Conservation (phyloP, 2,888 invertebrate species). For the Drosophila vallismaia region DNA sequence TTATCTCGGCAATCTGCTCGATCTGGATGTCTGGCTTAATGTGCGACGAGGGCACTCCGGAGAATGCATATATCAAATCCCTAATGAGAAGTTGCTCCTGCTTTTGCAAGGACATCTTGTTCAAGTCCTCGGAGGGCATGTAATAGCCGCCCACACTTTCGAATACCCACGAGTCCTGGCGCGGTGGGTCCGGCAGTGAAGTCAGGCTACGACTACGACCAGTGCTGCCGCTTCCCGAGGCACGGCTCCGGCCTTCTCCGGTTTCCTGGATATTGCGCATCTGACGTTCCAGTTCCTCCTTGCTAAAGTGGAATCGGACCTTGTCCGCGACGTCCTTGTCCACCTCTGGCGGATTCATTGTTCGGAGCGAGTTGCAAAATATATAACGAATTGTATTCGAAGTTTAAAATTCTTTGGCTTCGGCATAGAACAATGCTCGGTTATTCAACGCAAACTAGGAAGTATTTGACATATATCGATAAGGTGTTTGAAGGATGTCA, state of each 20-base stretch:
- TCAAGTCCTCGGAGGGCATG: slow-evolving; percentile 53
- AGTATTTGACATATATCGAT: neutral
- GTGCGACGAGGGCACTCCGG: slow-evolving; percentile 62
- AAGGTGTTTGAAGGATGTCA: neutral
- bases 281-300: slow-evolving; percentile 28
- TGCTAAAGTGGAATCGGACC: slow-evolving; percentile 29
- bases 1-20: slow-evolving; percentile 37
- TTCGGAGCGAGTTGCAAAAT: neutral
- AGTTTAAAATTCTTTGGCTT: neutral
- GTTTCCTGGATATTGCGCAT: slow-evolving; percentile 20
- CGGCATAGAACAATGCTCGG: neutral
- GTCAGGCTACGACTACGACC: neutral
- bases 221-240: neutral
- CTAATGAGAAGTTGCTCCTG: slow-evolving; percentile 60
- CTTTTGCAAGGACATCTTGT: slow-evolving; percentile 32
- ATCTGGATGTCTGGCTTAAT: slow-evolving; percentile 48
- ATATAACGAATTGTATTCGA: slow-evolving; percentile 3
- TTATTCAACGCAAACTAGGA: neutral
- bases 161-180: slow-evolving; percentile 51
- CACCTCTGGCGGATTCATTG: slow-evolving; percentile 9
- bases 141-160: slow-evolving; percentile 60
- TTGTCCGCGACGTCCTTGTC: slow-evolving; percentile 16
- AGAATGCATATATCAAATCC: slow-evolving; percentile 65
- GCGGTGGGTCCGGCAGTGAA: neutral
- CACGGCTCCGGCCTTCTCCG: neutral